Percentiles rank a stretch among this genome's conserved stretches.
These are phyloP conservation scores for Artibeus jamaicensis DNA, from an alignment of 2,797 vertebrate species.

Conservation along the genomic window DNA sequence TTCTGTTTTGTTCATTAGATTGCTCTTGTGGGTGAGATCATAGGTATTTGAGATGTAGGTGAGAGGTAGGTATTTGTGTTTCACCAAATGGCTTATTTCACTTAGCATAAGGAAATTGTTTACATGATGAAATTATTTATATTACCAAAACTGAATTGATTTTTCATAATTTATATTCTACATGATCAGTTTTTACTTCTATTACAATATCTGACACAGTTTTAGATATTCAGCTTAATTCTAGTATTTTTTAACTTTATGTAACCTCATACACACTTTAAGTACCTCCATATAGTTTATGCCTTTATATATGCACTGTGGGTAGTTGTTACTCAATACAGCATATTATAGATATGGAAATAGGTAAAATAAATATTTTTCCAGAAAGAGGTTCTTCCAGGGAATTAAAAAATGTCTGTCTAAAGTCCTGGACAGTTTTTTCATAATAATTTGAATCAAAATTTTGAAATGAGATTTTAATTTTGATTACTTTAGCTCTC, in stretches of 20 bases:
- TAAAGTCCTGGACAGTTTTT: background rate
- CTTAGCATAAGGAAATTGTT: background rate
- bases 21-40: no score
- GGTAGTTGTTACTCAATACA: background rate
- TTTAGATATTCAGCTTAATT: background rate
- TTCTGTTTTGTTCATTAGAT: no score
- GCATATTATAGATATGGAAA: background rate
- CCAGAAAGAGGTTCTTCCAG: background rate
- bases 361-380: background rate
- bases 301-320: background rate
- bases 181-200: background rate
- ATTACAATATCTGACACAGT: background rate
- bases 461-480: constrained; percentile 11
- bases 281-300: background rate
- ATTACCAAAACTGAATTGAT: background rate
- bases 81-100: no score
- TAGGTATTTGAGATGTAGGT: no score
- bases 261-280: background rate
- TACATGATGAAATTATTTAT: background rate
- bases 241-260: background rate
- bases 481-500: background rate
- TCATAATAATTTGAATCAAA: constrained; percentile 5
- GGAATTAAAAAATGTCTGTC: background rate
- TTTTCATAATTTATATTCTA: background rate
- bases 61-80: no score